Conservation (phyloP, 2,113 vertebrate genomes). For the Poeciliopsis turrubarensis region DNA sequence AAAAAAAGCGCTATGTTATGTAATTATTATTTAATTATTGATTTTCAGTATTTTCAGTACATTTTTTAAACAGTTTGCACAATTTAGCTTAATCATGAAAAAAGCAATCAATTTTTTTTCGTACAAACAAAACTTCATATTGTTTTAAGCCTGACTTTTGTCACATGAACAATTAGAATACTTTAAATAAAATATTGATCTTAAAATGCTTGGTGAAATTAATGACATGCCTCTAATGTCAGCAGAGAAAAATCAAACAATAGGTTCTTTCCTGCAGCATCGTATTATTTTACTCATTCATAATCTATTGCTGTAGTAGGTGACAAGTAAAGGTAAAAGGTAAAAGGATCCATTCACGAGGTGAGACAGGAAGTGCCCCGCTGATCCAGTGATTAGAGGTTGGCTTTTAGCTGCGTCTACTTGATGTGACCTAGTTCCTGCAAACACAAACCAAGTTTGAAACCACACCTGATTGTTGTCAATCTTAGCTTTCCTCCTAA, state of each 20-base stretch:
- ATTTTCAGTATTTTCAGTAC: not conserved
- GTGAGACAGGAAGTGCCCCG: too few relatives aligned
- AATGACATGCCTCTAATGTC: not conserved
- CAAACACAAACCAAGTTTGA: not conserved
- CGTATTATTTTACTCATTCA: not conserved
- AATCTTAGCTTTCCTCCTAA: slow-evolving; percentile 10
- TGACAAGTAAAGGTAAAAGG: too few relatives aligned
- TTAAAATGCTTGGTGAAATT: too few relatives aligned
- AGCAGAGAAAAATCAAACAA: not conserved
- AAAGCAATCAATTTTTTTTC: too few relatives aligned
- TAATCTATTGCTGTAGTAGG: not conserved
- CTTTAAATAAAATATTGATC: too few relatives aligned
- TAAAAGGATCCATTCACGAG: not conserved
- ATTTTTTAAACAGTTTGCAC: not conserved
- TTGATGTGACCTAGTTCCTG: not conserved
- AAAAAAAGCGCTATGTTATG: too few relatives aligned
- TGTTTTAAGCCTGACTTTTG: too few relatives aligned
- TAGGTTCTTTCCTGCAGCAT: not conserved
- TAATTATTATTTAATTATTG: not conserved
- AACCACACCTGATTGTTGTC: slow-evolving; percentile 26
- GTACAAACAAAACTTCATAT: too few relatives aligned
- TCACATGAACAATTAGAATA: too few relatives aligned
- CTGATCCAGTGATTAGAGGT: not conserved
- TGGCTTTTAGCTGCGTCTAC: not conserved
- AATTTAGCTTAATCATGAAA: not conserved